A percentile compares a stretch with the other conserved stretches of the same genome.
These are phyloP conservation scores for Drosophila sechellia DNA, from an alignment of 1,140 invertebrate genomes.

Conservation along the genomic window DNA sequence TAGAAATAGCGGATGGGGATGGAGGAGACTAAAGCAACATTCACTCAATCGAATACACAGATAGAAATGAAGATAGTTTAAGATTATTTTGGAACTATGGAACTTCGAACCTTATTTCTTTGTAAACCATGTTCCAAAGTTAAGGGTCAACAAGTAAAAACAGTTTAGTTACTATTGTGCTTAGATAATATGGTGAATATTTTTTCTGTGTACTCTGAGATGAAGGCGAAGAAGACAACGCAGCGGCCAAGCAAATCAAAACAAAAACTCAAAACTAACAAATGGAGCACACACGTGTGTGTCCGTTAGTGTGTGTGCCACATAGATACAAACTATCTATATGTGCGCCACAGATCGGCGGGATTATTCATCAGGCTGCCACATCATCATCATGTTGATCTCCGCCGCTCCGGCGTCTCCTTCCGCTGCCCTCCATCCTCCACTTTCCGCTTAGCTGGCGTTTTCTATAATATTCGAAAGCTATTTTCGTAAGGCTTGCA, in stretches of 20 bases:
- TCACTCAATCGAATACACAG: conserved; percentile 6
- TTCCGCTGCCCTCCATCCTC: conserved; percentile 18
- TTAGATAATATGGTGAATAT: neutral
- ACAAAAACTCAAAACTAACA: conserved; percentile 78
- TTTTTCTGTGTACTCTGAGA: conserved; percentile 9
- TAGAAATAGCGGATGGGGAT: neutral
- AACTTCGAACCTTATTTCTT: no score
- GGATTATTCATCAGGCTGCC: conserved; percentile 70
- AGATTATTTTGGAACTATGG: no score
- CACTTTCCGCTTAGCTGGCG: conserved; percentile 27
- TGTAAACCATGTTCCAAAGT: no score
- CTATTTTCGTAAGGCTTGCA: conserved; percentile 79
- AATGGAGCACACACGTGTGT: conserved; percentile 60
- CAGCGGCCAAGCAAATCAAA: conserved; percentile 72
- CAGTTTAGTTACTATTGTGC: no score
- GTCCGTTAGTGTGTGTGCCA: conserved; percentile 14
- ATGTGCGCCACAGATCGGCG: conserved; percentile 35
- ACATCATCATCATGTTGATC: conserved; percentile 61
- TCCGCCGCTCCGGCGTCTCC: conserved; percentile 32
- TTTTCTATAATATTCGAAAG: conserved; percentile 48
- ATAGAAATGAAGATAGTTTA: neutral
- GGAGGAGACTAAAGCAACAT: conserved; percentile 11
- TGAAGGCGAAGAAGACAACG: conserved; percentile 18
- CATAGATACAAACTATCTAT: conserved; percentile 26
- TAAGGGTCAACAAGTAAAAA: no score